A percentile compares a stretch with the other conserved stretches of the same genome.
These are phyloP conservation scores for Pogonomyrmex californicus DNA, from an alignment of 1,140 invertebrate species.

Conservation along the genomic window DNA sequence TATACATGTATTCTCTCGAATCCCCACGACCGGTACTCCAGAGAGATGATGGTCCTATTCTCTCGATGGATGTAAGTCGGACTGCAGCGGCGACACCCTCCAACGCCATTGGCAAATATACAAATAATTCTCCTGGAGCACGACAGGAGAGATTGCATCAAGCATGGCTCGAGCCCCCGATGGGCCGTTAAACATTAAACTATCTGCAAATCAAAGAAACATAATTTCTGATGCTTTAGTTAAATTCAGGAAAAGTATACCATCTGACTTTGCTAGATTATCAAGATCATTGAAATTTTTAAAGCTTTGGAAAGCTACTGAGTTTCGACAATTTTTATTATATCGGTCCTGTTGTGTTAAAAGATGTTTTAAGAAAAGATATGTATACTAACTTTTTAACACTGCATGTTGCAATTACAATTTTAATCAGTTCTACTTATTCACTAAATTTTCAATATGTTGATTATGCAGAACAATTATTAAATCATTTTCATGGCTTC, in stretches of 20 bases:
- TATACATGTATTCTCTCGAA: too few species aligned
- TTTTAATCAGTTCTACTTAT: slow-evolving; percentile 32
- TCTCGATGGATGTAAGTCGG: too few species aligned
- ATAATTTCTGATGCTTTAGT: not conserved
- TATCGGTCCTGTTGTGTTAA: slow-evolving; percentile 72
- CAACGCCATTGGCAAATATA: too few species aligned
- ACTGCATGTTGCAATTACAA: slow-evolving; percentile 57
- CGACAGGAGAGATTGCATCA: too few species aligned
- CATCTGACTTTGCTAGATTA: not conserved
- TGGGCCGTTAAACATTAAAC: not conserved
- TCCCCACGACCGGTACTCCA: too few species aligned
- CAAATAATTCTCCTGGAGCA: too few species aligned
- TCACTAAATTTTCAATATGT: slow-evolving; percentile 1
- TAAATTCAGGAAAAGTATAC: not conserved
- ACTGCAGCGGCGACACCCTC: too few species aligned
- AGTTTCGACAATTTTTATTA: slow-evolving; percentile 13
- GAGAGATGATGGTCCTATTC: too few species aligned
- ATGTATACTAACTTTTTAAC: slow-evolving; percentile 59
- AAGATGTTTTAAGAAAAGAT: slow-evolving; percentile 32
- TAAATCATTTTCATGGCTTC: slow-evolving; percentile 54
- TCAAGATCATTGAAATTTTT: not conserved
- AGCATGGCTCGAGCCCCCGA: not conserved
- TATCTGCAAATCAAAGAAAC: not conserved
- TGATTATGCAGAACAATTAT: slow-evolving; percentile 53
- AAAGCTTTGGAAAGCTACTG: slow-evolving; percentile 10